Percentiles rank a stretch among this genome's conserved stretches.
Conservation (phyloP, 2,888 invertebrate genomes). For the Acleris sparsana region DNA sequence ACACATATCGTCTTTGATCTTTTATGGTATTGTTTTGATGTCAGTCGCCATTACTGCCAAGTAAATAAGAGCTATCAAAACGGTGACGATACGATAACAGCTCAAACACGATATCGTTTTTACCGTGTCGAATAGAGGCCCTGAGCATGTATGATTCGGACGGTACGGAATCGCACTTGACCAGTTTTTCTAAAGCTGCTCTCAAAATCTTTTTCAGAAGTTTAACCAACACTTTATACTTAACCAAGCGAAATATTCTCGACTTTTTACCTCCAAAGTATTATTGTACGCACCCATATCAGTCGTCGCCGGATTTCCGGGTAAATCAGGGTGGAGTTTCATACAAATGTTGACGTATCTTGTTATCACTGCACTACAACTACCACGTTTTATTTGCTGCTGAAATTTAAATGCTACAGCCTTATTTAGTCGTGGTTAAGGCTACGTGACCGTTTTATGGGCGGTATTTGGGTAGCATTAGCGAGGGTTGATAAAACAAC, state of each 20-base stretch:
- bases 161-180: no score
- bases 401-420: not conserved
- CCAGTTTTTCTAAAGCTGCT: no score
- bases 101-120: no score
- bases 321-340: conserved; percentile 50
- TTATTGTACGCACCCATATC: conserved; percentile 43
- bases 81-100: no score
- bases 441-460: not conserved
- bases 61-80: no score
- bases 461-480: conserved; percentile 31
- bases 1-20: no score
- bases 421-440: not conserved
- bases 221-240: no score
- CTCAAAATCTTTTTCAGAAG: no score
- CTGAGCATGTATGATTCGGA: no score
- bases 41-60: no score
- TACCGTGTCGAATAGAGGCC: no score
- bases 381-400: conserved; percentile 31
- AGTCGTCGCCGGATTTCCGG: conserved; percentile 65
- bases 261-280: conserved; percentile 10
- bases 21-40: no score
- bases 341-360: conserved; percentile 67
- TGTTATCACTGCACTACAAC: conserved; percentile 58
- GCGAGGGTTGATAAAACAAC: conserved; percentile 13
- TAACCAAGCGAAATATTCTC: not conserved